Conservation (phyloP, 2,797 vertebrate genomes). For the Enteromius radiatus region DNA sequence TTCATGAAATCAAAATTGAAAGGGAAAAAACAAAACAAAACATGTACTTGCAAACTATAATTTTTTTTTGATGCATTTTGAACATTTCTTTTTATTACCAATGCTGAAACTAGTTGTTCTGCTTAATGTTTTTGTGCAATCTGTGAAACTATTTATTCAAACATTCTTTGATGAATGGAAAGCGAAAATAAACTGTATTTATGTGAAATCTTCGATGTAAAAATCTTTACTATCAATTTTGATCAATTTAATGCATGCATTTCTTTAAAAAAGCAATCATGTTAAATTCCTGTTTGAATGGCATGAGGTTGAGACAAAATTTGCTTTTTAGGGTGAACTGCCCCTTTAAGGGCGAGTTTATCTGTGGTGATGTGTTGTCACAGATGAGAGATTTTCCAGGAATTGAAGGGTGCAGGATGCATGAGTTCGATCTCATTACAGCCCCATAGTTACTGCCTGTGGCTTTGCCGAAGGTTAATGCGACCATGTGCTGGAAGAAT, state of each 20-base stretch:
- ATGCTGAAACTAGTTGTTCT: neutral
- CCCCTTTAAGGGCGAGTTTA: slow-evolving; percentile 51
- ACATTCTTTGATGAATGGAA: neutral
- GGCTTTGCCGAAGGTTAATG: slow-evolving; percentile 35
- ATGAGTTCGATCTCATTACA: slow-evolving; percentile 29
- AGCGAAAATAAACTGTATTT: neutral
- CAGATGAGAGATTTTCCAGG: neutral
- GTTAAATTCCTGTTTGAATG: neutral
- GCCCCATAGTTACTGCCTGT: slow-evolving; percentile 11
- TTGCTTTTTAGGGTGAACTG: neutral
- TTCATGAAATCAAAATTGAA: slow-evolving; percentile 1
- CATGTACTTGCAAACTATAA: neutral
- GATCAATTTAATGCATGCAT: neutral
- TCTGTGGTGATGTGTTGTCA: slow-evolving; percentile 29
- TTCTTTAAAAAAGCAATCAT: neutral
- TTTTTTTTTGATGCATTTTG: neutral
- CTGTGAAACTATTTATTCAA: neutral
- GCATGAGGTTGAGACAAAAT: neutral
- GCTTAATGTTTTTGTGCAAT: neutral
- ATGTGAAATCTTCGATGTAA: neutral
- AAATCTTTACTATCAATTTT: neutral
- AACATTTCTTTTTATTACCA: neutral
- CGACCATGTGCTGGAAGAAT: slow-evolving; percentile 34
- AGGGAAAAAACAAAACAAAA: neutral
- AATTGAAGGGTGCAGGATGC: neutral